Evolutionary conservation across 1,140 invertebrate species (phyloP), one percentile per base, ranked within the genome.

Genomic region (Drosophila nebulosa): DNA sequence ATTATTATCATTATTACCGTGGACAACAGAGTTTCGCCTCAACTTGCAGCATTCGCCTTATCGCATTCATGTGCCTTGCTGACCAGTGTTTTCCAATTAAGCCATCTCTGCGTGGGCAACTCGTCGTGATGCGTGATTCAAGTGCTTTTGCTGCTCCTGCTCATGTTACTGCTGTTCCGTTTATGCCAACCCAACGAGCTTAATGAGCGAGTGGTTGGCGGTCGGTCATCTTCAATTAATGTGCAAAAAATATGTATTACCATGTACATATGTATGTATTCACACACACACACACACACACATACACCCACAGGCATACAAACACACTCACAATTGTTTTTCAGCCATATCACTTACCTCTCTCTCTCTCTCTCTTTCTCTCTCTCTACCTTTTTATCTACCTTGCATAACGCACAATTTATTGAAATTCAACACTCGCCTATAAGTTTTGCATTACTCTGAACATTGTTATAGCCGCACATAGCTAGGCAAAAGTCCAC

Each of bases 391-490:
- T 39, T 14, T 6, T 4, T 39, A 67, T 56, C 50, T 83, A 85
- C 77, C 81, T 81, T 81, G 81, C 83, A 86, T 86, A 46, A 46
- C 39, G 39, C 16, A 3, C 6, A 86, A 81, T 85, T 81, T 81
- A 85, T 86, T 88, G 70, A 85, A 86, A 85, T 81, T 67, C 83
- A 79, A 72, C 81, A 67, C 83, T 79, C 78, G 61, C 77, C 67
- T 57, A 59, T 81, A 76, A 85, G 78, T 86, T 86, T 86, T 81
- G 83, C 69, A 64, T 86, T 86, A 75, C 81, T 64, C 18, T 62
- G 30, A 32, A 4, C 61, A 76, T 57, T 35, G 62, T 32, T 12
- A 9, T 10, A 30, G 7, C 24, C 27, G 58, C 9, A 58, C 55
- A 46, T 51, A 21, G 39, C 21, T 46, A 21, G 16, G 39, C 39